A percentile compares a stretch with the other conserved stretches of the same genome.
Conservation (phyloP, 1,140 invertebrate species). For the Cryptotermes secundus region DNA sequence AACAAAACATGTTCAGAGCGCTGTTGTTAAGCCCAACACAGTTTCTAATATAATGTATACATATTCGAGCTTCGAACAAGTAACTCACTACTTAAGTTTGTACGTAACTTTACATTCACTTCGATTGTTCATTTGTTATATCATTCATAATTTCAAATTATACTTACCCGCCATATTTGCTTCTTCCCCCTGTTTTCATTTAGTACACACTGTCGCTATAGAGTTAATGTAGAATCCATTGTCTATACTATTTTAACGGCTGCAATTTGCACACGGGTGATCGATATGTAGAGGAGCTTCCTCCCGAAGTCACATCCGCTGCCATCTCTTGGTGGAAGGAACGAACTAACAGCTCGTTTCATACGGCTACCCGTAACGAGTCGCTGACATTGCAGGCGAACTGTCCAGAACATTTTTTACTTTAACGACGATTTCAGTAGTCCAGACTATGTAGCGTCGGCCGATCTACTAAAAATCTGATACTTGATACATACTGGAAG, state of each 20-base stretch:
- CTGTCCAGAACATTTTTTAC: no score
- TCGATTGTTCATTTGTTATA: no score
- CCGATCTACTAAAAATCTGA: no score
- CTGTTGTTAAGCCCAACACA: no score
- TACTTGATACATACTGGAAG: no score
- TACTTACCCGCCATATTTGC: background rate
- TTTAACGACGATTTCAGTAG: no score
- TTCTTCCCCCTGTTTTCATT: background rate
- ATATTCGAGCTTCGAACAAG: background rate
- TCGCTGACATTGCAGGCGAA: background rate
- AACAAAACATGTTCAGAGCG: no score
- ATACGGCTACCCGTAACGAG: background rate
- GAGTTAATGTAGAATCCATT: background rate
- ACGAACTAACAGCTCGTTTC: background rate
- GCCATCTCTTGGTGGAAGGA: background rate
- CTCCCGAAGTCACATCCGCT: background rate
- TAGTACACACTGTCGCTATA: background rate
- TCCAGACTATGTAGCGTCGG: no score
- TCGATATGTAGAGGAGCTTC: background rate
- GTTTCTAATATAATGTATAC: no score
- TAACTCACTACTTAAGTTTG: background rate
- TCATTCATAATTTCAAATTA: background rate
- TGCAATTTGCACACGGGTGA: background rate
- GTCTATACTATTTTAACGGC: background rate
- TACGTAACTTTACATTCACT: background rate